Base-by-base conservation (phyloP, 30 jellyfish, hydroid and myxozoan genomes). In the Hydra vulgaris region DNA sequence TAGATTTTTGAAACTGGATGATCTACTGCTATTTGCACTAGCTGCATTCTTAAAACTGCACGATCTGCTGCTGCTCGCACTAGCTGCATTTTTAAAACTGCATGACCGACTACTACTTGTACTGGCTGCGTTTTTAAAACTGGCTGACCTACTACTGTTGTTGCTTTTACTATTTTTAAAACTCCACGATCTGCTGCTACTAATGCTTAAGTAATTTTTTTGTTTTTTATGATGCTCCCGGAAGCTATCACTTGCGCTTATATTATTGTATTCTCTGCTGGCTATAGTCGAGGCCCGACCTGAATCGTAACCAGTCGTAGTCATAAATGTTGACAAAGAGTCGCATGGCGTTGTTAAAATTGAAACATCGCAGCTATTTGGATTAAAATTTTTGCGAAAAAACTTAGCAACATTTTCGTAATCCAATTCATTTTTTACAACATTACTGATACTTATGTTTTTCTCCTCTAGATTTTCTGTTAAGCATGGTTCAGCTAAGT, bases 241-340 rank as follows among this genome's bases (percentile, higher is more conserved):
- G 16, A 68, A 68, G 15, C 75, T 68, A 16, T 23, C 16, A 16
- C 15, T 68, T 15, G 75, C 75, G 27, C 75, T 68, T 23, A n/a
- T 1, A 15, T 68, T 68, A 1, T 68, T 68, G 75, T 68, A 66
- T 56, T 80, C 87, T 23, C 68, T 23, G 27, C 87, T 80, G 66
- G 87, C 71, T 0, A 70, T 27, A 15, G 87, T 80, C 25, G 87
- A 80, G 18, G 87, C 87, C 23, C 87, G 26, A 17, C 87, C 87
- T 21, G 87, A 80, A 25, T 80, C 87, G 54, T 74, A 80, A 8
- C 87, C 87, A 17, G 84, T 80, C 25, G 87, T 80, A 18, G 87
- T 80, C 5, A 24, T 68, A 26, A 54, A 80, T 21, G 87, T 80
- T 15, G 87, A 80, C 8, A 80, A 27, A 16, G 87, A 80, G 0